Evolutionary conservation across 1,140 invertebrate species (phyloP), one percentile per base, ranked within the genome.

Genomic region (Penaeus japonicus): DNA sequence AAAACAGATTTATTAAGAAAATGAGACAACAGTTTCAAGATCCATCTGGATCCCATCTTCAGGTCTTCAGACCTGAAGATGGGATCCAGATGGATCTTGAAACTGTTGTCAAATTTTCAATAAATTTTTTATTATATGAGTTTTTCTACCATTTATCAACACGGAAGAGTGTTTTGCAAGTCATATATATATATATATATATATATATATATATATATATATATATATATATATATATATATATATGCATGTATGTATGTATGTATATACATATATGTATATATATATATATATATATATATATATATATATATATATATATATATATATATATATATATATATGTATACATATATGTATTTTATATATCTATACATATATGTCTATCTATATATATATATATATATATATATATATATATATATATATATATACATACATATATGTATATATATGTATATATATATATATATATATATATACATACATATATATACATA

Each of bases 301-400:
- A 70, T 70, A 24, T n/a, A 70, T n/a, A 32, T 22, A 70, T 70
- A 15, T 70, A 27, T 70, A 32, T 70, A 70, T 27, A 27, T 70
- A 27, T 70, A 70, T 73, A 73, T 73, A 73, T 73, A 73, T 70
- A 70, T 22, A 70, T 70, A 70, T 70, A 70, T 70, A 70, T 70
- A 70, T 70, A 70, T 70, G 4, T 70, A 70, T 70, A 70, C 27
- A 70, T 70, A 70, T 70, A 70, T 70, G 27, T 70, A 70, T 24
- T 27, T 24, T 70, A 70, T 73, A 30, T 30, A 73, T 73, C 5
- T 73, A 73, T 73, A 30, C 27, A 30, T 73, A 73, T 73, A 73
- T 73, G 24, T 70, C 20, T 70, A 70, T 70, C 20, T 24, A 70
- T 70, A 70, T 70, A 70, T 70, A 70, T 70, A 70, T 70, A 70